Evolutionary conservation across 2,888 invertebrate genomes (phyloP).

Genomic region (Eulithis testata): DNA sequence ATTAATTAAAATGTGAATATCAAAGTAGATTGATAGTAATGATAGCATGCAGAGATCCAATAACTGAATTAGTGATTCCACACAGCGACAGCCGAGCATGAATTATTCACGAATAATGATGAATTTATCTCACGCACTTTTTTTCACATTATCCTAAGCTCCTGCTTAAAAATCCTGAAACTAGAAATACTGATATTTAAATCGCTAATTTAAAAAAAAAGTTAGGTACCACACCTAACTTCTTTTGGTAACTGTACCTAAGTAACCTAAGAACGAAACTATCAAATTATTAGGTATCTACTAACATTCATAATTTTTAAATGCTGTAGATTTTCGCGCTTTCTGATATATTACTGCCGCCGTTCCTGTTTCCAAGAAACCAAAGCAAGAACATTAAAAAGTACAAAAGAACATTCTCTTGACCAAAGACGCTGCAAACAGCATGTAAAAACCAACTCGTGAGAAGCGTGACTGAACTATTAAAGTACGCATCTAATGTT

Average conservation of each 20-base stretch:
- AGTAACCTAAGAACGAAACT: no score
- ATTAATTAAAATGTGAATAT: background rate
- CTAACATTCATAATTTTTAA: no score
- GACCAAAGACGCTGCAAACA: conserved; percentile 61
- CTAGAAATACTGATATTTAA: background rate
- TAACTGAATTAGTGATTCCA: conserved; percentile 21
- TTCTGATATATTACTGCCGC: background rate
- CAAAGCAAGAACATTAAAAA: conserved; percentile 45
- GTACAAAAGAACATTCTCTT: conserved; percentile 62
- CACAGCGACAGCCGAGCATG: conserved; percentile 17
- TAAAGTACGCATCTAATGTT: conserved; percentile 57
- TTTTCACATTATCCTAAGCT: background rate
- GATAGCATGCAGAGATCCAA: background rate
- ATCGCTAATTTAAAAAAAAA: background rate
- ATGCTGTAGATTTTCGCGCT: background rate
- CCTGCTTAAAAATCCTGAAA: background rate
- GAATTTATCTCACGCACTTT: conserved; percentile 21
- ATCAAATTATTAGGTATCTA: no score
- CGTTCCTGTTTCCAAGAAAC: background rate
- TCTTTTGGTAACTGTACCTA: no score
- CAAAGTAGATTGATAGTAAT: background rate
- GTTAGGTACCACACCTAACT: background rate
- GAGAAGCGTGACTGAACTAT: conserved; percentile 71
- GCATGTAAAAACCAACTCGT: conserved; percentile 70
- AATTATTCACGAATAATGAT: conserved; percentile 12